Base-by-base conservation (phyloP, 37 sponge, comb jelly and placozoan genomes). In the Halichondria panicea region DNA sequence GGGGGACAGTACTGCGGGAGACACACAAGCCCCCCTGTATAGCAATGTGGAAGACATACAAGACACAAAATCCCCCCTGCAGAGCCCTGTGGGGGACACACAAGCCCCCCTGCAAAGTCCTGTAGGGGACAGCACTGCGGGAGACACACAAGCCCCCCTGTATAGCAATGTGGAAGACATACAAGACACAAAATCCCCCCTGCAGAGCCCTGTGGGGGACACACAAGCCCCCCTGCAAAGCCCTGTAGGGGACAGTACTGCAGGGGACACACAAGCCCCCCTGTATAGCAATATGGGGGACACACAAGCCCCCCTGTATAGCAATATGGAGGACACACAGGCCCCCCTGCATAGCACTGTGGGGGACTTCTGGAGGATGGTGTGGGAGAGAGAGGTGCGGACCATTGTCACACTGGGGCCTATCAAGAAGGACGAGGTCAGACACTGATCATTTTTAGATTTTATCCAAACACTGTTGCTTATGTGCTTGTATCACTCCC, bases 301-400 rank as follows among this genome's bases (percentile, higher is more conserved):
- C 12, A 79, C 80, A 54, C 80, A 79, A 43, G 71, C 68, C 50
- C 80, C 80, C 61, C 46, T 79, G 56, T 12, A 34, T 34, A 68
- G 4, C 48, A 79, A 70, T 1, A 24, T 45, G 60, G 68, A 21
- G 13, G n/a, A n/a, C 12, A 79, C 80, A 54, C 80, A 79, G 41
- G 71, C 68, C 50, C 80, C 80, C 61, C 46, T 79, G 56, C 19
- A 34, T 34, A 68, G 4, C 48, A 79, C 80, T 1, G 4, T 45
- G 60, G 68, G 37, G 13, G 84, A 89, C 69, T 79, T 89, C 75
- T 87, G 88, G 88, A 53, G 63, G 30, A 87, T 87, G 88, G 53
- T 87, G 22, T 62, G 65, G 71, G 83, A 83, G 68, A 65, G 78
- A 38, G 65, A 73, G 31, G 36, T 52, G 1, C 34, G 34, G 19